Evolutionary conservation across 2,888 invertebrate species (phyloP).

Genomic region (Eilema depressum): DNA sequence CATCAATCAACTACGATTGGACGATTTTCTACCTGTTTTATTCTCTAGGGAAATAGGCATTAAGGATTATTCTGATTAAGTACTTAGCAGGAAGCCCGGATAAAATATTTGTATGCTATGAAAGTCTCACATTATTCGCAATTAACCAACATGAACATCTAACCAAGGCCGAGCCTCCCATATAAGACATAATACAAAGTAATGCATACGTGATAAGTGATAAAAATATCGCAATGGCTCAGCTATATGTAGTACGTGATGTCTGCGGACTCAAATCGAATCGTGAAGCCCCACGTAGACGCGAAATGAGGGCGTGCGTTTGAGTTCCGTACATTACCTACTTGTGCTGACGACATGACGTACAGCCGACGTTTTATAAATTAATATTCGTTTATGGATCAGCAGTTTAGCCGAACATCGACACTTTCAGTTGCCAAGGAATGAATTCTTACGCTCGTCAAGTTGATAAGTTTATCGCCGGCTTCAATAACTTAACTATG

Average conservation of each 20-base stretch:
- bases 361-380: conserved; percentile 10
- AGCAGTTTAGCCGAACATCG: not conserved
- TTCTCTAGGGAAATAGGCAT: conserved; percentile 3
- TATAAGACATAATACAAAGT: conserved; percentile 31
- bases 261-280: conserved; percentile 44
- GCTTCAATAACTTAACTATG: not conserved
- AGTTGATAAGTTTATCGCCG: not conserved
- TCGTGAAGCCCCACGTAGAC: conserved; percentile 68
- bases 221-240: conserved; percentile 12
- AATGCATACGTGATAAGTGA: conserved; percentile 23
- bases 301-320: conserved; percentile 67
- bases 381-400: not conserved
- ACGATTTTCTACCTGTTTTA: conserved; percentile 3
- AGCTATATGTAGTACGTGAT: conserved; percentile 31
- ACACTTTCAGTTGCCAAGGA: not conserved
- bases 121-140: conserved; percentile 10
- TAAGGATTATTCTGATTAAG: not conserved
- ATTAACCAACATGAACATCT: conserved; percentile 9
- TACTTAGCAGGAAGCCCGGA: not conserved
- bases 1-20: conserved; percentile 19
- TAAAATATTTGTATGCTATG: conserved; percentile 3
- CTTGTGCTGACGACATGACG: conserved; percentile 28
- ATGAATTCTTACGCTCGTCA: not conserved
- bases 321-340: conserved; percentile 41
- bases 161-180: conserved; percentile 15